These are phyloP conservation scores for Scolopax bukidnonensis DNA, from an alignment of 2,797 vertebrate species.

Conservation along the genomic window DNA sequence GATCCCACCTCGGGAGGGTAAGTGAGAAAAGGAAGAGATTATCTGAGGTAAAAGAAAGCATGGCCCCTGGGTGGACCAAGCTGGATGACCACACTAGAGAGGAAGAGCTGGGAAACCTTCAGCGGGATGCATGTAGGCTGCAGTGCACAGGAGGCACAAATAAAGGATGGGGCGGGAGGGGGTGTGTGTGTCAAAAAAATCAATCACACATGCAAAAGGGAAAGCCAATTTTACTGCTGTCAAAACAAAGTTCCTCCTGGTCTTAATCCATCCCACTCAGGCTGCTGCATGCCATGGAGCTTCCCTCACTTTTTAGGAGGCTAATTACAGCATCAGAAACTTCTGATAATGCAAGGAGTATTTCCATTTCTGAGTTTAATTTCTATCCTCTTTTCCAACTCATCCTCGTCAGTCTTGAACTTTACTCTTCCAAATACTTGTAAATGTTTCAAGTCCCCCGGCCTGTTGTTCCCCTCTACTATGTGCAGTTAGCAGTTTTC, in stretches of 20 bases:
- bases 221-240: background rate
- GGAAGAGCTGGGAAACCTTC: background rate
- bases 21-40: background rate
- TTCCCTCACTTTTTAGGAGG: background rate
- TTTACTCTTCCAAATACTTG: background rate
- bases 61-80: fast-evolving
- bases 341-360: background rate
- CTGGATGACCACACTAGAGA: fast-evolving
- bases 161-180: background rate
- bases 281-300: background rate
- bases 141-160: background rate
- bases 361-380: background rate
- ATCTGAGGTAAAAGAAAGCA: background rate
- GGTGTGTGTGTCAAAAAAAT: background rate
- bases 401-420: background rate
- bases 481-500: background rate
- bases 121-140: background rate
- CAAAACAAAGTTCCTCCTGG: background rate
- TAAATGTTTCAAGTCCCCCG: background rate
- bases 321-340: background rate
- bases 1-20: fast-evolving
- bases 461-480: background rate
- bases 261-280: background rate
- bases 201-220: background rate
- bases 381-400: background rate